phyloP scores from a whole-genome alignment of 2,113 vertebrate genomes.

The Vombatus ursinus region DNA sequence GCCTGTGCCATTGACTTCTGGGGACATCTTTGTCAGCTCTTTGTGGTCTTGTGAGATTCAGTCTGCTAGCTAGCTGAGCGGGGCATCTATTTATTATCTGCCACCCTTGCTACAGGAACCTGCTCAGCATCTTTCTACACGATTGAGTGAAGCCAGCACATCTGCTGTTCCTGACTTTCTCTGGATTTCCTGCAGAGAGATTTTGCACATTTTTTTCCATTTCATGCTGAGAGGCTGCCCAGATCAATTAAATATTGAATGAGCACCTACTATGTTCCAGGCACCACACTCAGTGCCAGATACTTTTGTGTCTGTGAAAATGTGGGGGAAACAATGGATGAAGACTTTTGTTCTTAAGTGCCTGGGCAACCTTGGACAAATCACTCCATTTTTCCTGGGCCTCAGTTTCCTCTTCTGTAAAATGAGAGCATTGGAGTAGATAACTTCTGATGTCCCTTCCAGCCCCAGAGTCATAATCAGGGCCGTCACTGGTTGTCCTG shows the following conservation, averaged over 20 bases:
- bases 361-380: too few species aligned
- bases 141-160: not conserved
- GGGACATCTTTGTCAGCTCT: not conserved
- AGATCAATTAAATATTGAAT: not conserved
- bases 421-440: too few species aligned
- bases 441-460: too few species aligned
- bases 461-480: too few species aligned
- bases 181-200: not conserved
- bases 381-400: too few species aligned
- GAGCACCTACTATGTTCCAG: not conserved
- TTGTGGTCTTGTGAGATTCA: not conserved
- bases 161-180: not conserved
- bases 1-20: not conserved
- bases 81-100: not conserved
- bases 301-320: not conserved
- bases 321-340: not conserved
- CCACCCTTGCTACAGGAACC: not conserved
- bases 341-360: not conserved
- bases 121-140: not conserved
- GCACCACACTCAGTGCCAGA: not conserved
- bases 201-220: not conserved
- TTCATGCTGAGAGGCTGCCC: not conserved
- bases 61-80: not conserved
- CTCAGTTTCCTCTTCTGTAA: too few species aligned
- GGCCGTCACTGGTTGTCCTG: not conserved